Percentiles rank a stretch among this genome's conserved stretches.
These are phyloP conservation scores for Drusus annulatus DNA, from an alignment of 1,140 invertebrate genomes.

Conservation along the genomic window DNA sequence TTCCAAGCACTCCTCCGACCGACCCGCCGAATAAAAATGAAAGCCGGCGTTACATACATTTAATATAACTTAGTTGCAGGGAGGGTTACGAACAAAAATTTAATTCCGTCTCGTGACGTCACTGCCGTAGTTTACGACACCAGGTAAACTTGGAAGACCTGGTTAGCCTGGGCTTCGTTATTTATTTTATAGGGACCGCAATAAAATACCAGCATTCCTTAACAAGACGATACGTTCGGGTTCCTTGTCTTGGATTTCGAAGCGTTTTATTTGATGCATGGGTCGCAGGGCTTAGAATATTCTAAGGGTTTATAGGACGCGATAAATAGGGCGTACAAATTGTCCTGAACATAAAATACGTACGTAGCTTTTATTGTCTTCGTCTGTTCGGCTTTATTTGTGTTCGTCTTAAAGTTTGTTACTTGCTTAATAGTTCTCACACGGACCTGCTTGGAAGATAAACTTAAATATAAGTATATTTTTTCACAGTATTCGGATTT, in stretches of 20 bases:
- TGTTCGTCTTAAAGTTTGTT: not conserved
- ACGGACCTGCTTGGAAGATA: no score
- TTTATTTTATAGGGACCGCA: constrained; percentile 59
- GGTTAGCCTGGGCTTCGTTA: constrained; percentile 45
- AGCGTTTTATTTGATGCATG: constrained; percentile 37
- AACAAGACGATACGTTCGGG: constrained; percentile 39
- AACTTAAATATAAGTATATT: no score
- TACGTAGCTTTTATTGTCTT: constrained; percentile 1
- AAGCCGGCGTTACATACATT: not conserved
- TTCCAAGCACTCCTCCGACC: no score
- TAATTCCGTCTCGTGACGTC: constrained; percentile 51
- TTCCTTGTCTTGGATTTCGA: constrained; percentile 46
- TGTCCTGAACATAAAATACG: constrained; percentile 17
- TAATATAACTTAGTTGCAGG: not conserved
- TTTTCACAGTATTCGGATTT: no score
- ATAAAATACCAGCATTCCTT: constrained; percentile 53
- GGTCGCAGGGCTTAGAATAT: constrained; percentile 8
- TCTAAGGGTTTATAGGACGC: constrained; percentile 19
- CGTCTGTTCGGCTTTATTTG: not conserved
- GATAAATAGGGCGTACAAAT: constrained; percentile 10
- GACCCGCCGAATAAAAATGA: not conserved
- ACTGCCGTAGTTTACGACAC: constrained; percentile 54
- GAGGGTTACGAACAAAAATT: constrained; percentile 44
- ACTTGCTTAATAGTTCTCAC: not conserved
- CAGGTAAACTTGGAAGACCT: constrained; percentile 47